Conservation (phyloP, 2,888 invertebrate species). For the Cephalotes varians region DNA sequence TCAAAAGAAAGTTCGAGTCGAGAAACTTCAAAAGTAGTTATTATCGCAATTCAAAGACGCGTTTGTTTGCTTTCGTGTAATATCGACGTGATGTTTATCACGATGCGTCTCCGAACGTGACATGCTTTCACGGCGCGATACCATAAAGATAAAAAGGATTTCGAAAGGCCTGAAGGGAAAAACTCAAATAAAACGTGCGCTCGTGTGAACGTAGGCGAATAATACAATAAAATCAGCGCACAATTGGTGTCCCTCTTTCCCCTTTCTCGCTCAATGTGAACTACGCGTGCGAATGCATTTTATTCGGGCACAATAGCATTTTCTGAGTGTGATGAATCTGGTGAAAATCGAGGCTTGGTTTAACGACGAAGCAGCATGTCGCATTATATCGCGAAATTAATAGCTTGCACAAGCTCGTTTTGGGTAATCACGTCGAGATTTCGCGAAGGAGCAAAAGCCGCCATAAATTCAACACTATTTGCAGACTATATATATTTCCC, state of each 20-base stretch:
- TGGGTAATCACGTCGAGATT: conserved; percentile 30
- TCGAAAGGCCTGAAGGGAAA: conserved; percentile 5
- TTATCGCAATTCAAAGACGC: not conserved
- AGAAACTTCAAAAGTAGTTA: not conserved
- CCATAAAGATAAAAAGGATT: conserved; percentile 42
- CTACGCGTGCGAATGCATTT: not conserved
- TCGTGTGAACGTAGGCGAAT: not conserved
- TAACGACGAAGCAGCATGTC: not conserved
- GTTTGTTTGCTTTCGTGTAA: not conserved
- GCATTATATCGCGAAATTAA: conserved; percentile 22
- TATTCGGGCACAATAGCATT: not conserved
- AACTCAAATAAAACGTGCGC: conserved; percentile 2
- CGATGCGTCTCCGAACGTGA: conserved; percentile 14
- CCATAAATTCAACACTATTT: conserved; percentile 36
- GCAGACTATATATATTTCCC: conserved; percentile 2
- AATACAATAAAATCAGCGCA: conserved; percentile 37
- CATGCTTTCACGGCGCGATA: not conserved
- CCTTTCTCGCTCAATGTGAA: too few species aligned
- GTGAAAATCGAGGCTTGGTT: not conserved
- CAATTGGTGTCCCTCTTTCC: not conserved
- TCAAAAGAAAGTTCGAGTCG: not conserved
- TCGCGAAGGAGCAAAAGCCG: not conserved
- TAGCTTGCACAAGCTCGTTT: conserved; percentile 28
- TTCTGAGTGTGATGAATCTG: not conserved
- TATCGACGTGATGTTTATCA: not conserved